These are phyloP conservation scores for Caenorhabditis plicata DNA, from an alignment of 2,888 invertebrate species.

Conservation along the genomic window DNA sequence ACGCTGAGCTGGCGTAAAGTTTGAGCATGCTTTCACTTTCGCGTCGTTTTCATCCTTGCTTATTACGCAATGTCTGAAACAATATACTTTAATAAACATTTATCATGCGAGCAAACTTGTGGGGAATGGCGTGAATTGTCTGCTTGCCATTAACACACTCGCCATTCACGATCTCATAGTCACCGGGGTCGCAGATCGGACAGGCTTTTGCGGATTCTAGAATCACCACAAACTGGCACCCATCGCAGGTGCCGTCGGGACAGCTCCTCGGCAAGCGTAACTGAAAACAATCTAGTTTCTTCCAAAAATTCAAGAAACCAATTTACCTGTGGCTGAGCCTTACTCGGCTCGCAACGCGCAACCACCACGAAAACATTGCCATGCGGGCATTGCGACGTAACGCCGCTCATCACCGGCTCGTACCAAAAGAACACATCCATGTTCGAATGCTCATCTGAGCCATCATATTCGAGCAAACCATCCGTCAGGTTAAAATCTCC, in stretches of 20 bases:
- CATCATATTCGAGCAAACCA: constrained; percentile 60
- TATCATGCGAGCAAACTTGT: constrained; percentile 62
- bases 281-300: constrained; percentile 9
- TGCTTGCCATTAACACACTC: constrained; percentile 71
- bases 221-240: constrained; percentile 70
- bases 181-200: constrained; percentile 69
- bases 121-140: constrained; percentile 70
- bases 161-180: constrained; percentile 69
- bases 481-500: constrained; percentile 47
- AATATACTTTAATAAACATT: neutral
- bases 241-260: constrained; percentile 72
- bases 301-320: constrained; percentile 5
- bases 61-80: constrained; percentile 67
- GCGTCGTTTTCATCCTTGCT: constrained; percentile 47
- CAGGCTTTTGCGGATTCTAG: constrained; percentile 67
- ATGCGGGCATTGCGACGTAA: constrained; percentile 68
- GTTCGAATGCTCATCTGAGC: neutral
- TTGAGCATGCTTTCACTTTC: constrained; percentile 29
- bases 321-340: constrained; percentile 27
- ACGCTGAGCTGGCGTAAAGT: constrained; percentile 27
- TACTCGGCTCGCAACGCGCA: constrained; percentile 69
- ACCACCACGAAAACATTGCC: constrained; percentile 71
- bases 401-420: constrained; percentile 26
- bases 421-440: constrained; percentile 61
- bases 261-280: constrained; percentile 56